Percentiles rank a stretch among this genome's conserved stretches.
Evolutionary conservation across 2,113 vertebrate genomes (phyloP).

Genomic region (Tachuris rubrigastra): DNA sequence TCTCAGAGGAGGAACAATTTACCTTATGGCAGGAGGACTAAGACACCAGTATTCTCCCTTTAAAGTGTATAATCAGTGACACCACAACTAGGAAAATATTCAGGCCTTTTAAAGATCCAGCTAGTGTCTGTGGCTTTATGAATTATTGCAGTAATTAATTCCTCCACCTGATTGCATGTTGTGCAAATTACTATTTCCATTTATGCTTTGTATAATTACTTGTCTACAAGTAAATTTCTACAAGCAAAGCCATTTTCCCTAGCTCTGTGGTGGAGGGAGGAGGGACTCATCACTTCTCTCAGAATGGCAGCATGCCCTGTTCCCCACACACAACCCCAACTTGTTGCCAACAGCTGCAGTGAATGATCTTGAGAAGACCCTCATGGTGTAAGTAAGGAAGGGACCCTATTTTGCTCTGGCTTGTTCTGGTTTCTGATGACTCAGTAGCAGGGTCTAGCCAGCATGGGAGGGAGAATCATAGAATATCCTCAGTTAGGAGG

Average conservation of each 20-base stretch:
- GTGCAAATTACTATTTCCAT: neutral
- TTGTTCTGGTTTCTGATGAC: neutral
- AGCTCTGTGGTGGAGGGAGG: neutral
- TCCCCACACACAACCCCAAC: rapidly evolving
- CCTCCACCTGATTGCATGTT: neutral
- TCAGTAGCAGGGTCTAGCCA: neutral
- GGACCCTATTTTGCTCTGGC: neutral
- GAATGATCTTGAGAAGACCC: neutral
- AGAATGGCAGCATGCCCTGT: neutral
- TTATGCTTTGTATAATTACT: neutral
- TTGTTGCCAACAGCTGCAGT: neutral
- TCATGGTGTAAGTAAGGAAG: neutral
- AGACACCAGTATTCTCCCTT: neutral
- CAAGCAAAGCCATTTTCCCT: neutral
- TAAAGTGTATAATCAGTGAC: neutral
- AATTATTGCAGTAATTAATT: neutral
- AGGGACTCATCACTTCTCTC: neutral
- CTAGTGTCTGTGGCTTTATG: neutral
- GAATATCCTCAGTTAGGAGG: neutral
- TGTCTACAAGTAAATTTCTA: neutral
- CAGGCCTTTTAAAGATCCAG: neutral
- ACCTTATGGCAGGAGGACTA: neutral
- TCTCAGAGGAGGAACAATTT: neutral
- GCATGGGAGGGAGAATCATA: neutral
- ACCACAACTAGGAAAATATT: neutral